Evolutionary conservation across 1,140 invertebrate species (phyloP).

Genomic region (Carcinoscorpius rotundicauda): DNA sequence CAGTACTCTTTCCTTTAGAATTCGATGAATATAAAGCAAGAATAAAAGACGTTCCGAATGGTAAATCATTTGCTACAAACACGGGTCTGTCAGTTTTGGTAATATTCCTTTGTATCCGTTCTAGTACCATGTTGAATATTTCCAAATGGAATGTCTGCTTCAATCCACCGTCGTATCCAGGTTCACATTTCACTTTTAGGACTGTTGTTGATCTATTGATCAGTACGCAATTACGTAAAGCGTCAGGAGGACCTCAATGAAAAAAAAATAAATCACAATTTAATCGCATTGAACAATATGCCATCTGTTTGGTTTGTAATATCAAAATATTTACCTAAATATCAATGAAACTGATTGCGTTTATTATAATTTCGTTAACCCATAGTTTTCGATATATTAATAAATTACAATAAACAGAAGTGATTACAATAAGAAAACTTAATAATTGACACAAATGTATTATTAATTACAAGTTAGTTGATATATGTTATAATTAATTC

Average conservation of each 20-base stretch:
- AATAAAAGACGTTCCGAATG: slow-evolving; percentile 56
- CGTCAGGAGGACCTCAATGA: slow-evolving; percentile 54
- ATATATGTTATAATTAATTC: no score
- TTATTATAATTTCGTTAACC: no score
- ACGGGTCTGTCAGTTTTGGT: slow-evolving; percentile 8
- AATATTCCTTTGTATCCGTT: slow-evolving; percentile 16
- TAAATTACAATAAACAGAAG: no score
- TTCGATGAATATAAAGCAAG: slow-evolving; percentile 73
- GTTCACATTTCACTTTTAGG: slow-evolving; percentile 57
- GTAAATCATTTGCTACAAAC: slow-evolving; percentile 46
- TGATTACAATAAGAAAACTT: no score
- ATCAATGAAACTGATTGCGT: no score
- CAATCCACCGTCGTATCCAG: slow-evolving; percentile 73
- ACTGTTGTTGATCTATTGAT: slow-evolving; percentile 71
- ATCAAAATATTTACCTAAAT: no score
- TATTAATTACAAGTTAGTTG: no score
- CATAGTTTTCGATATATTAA: no score
- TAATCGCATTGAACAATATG: no score
- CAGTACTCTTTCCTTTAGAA: slow-evolving; percentile 69
- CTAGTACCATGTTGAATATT: slow-evolving; percentile 40
- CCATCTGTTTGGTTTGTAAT: no score
- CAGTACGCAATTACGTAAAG: slow-evolving; percentile 69
- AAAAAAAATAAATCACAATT: no score
- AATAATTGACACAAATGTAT: no score
- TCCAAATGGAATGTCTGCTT: slow-evolving; percentile 67